phyloP scores from a whole-genome alignment of 2,797 vertebrate genomes.

The Ciconia nigra region DNA sequence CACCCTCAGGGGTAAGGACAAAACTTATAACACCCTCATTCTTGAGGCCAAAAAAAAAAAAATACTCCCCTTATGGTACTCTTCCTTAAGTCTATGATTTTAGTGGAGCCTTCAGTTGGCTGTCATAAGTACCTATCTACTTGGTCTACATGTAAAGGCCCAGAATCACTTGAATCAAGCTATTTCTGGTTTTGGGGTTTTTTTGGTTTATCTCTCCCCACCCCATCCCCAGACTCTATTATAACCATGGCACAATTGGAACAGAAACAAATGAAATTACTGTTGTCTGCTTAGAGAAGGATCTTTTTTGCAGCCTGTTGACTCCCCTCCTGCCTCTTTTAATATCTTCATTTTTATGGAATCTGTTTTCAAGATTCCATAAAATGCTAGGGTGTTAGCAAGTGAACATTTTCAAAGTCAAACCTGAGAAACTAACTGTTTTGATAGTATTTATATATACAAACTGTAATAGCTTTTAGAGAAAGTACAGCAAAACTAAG shows the following conservation, averaged over 20 bases:
- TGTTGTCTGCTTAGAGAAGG: background rate
- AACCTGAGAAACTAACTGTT: background rate
- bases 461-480: background rate
- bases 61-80: background rate
- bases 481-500: background rate
- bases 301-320: background rate
- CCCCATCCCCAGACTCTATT: background rate
- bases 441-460: background rate
- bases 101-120: background rate
- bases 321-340: background rate
- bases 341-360: background rate
- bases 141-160: background rate
- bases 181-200: background rate
- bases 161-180: background rate
- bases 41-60: background rate
- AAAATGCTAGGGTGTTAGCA: background rate
- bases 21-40: background rate
- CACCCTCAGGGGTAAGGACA: background rate
- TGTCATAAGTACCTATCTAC: background rate
- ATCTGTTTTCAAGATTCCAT: background rate
- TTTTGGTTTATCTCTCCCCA: background rate
- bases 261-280: background rate
- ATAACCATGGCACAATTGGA: background rate
- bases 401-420: background rate
- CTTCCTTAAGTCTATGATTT: background rate